A percentile compares a stretch with the other conserved stretches of the same genome.
Conservation (phyloP, 2,113 vertebrate genomes). For the Ursus arctos region DNA sequence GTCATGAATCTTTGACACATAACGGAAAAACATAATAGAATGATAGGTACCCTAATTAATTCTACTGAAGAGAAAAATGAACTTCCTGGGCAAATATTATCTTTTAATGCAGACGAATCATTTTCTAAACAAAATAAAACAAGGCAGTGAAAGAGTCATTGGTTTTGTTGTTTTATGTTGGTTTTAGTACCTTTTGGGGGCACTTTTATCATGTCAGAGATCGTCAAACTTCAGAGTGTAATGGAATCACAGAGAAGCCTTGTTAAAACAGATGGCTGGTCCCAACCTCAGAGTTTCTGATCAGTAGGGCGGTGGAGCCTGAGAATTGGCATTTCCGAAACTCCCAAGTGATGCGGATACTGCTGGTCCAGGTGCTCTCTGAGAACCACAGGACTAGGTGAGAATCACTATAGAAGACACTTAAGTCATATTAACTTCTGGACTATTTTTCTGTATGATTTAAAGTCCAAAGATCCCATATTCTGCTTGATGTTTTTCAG, state of each 20-base stretch:
- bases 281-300: neutral
- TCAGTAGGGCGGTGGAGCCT: neutral
- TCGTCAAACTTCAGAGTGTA: neutral
- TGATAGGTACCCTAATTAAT: neutral
- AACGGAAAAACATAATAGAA: neutral
- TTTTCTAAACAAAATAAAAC: conserved; percentile 32
- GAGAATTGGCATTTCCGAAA: neutral
- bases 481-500: neutral
- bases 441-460: neutral
- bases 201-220: neutral
- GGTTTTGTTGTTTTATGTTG: neutral
- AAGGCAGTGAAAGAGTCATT: neutral
- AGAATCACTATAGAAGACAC: neutral
- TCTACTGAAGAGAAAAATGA: conserved; percentile 29
- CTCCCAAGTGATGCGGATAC: neutral
- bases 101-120: neutral
- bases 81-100: neutral
- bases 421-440: neutral
- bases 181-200: neutral
- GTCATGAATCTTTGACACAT: neutral
- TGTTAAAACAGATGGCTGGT: neutral
- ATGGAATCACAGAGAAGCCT: neutral
- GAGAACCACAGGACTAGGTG: neutral
- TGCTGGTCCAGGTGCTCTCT: neutral
- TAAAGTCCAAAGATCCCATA: neutral